A percentile compares a stretch with the other conserved stretches of the same genome.
phyloP scores from a whole-genome alignment of 2,888 invertebrate genomes.

The Eueremaeus valkanovi region DNA sequence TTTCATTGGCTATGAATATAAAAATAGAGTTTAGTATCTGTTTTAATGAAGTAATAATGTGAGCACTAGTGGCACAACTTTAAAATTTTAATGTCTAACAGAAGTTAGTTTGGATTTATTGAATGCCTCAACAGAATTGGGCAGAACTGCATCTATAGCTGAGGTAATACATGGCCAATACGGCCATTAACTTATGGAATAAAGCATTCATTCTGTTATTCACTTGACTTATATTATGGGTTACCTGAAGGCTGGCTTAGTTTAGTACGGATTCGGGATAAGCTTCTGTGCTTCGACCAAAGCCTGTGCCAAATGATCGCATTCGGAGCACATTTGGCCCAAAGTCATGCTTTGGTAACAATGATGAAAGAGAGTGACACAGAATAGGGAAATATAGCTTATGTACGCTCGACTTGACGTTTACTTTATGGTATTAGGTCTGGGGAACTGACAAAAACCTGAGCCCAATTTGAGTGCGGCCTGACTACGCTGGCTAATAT shows the following conservation, averaged over 20 bases:
- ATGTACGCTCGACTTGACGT: conserved; percentile 32
- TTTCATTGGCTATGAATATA: not conserved
- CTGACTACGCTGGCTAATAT: not conserved
- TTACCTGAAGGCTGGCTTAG: conserved; percentile 14
- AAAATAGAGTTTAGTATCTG: conserved; percentile 7
- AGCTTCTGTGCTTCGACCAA: not conserved
- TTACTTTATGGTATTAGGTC: conserved; percentile 27
- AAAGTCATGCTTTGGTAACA: conserved; percentile 22
- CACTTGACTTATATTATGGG: conserved; percentile 25
- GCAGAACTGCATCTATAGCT: conserved; percentile 13
- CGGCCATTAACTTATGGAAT: not conserved
- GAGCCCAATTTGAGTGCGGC: not conserved
- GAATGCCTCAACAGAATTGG: not conserved
- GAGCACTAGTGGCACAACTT: not conserved
- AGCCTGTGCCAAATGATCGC: not conserved
- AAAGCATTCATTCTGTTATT: conserved; percentile 17
- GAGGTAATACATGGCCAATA: not conserved
- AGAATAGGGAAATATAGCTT: not conserved
- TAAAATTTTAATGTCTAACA: conserved; percentile 18
- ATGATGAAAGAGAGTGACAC: not conserved
- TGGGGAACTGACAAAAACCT: conserved; percentile 30
- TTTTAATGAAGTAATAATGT: conserved; percentile 27
- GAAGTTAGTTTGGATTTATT: conserved; percentile 18
- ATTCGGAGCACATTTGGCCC: conserved; percentile 14
- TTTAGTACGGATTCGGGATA: not conserved